Conservation (phyloP, 1,140 invertebrate species). For the Caenorhabditis latens region DNA sequence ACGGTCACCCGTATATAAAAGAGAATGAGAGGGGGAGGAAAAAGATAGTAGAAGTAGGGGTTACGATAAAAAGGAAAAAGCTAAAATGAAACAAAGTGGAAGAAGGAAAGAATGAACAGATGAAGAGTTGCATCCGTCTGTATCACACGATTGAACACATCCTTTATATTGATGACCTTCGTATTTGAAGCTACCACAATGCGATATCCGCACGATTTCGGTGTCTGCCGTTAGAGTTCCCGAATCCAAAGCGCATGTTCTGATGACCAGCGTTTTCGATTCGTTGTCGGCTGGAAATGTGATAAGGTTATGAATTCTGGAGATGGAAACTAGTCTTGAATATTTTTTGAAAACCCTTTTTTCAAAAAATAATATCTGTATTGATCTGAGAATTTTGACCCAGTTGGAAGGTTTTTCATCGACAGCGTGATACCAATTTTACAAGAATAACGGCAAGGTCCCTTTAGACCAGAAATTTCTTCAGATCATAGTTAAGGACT, state of each 20-base stretch:
- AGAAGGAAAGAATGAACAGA: conserved; percentile 33
- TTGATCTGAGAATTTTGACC: too few species aligned
- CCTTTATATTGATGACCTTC: conserved; percentile 79
- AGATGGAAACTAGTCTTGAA: conserved; percentile 4
- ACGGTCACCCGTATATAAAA: conserved; percentile 16
- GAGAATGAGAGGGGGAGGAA: conserved; percentile 13
- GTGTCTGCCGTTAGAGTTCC: conserved; percentile 79
- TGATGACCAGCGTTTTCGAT: conserved; percentile 78
- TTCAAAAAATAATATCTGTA: too few species aligned
- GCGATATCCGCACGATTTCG: conserved; percentile 79
- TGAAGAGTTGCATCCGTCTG: conserved; percentile 73
- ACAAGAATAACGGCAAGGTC: too few species aligned
- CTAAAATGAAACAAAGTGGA: conserved; percentile 11
- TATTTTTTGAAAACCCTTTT: too few species aligned
- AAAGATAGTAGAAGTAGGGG: not conserved
- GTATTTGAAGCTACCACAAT: conserved; percentile 79
- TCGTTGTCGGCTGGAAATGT: conserved; percentile 74
- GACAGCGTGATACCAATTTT: too few species aligned
- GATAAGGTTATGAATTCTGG: not conserved
- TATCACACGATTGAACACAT: conserved; percentile 77
- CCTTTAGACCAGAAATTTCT: too few species aligned
- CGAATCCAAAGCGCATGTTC: conserved; percentile 81
- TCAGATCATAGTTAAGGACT: conserved; percentile 69
- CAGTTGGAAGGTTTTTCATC: too few species aligned
- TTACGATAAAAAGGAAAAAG: conserved; percentile 1